phyloP scores from a whole-genome alignment of 2,888 invertebrate genomes.

The Cataglyphis albicans region DNA sequence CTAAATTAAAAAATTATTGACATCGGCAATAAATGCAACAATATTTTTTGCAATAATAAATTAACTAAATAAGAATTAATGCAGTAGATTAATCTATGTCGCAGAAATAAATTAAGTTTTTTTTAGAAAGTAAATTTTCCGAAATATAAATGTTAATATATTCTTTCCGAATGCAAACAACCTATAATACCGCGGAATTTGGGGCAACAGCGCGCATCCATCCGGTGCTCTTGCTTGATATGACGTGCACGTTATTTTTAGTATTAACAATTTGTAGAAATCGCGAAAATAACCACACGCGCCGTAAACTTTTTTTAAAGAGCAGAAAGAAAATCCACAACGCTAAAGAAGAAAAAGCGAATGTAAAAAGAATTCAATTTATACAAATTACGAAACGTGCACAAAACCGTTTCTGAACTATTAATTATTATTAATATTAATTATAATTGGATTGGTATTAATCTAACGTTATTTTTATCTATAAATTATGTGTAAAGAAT shows the following conservation, averaged over 20 bases:
- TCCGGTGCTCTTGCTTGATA: constrained; percentile 50
- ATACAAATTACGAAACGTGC: neutral
- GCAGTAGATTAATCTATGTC: neutral
- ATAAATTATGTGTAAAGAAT: neutral
- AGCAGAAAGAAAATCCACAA: constrained; percentile 4
- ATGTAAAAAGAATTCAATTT: constrained; percentile 2
- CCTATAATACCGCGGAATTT: constrained; percentile 62
- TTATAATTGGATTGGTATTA: neutral
- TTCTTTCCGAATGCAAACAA: constrained; percentile 22
- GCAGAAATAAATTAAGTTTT: neutral
- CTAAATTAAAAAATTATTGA: neutral
- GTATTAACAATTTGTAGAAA: constrained; percentile 67
- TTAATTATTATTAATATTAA: no score
- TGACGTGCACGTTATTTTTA: constrained; percentile 72
- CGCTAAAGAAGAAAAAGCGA: neutral
- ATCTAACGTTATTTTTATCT: neutral
- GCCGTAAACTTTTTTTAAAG: constrained; percentile 56
- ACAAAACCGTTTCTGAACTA: neutral
- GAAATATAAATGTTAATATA: constrained; percentile 1
- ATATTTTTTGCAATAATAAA: neutral
- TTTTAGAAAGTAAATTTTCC: neutral
- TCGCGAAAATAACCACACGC: constrained; percentile 57
- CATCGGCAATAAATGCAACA: neutral
- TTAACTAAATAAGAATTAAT: neutral
- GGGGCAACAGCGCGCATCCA: constrained; percentile 64